Conservation (phyloP, 2,888 invertebrate genomes). For the Eledona agricola region DNA sequence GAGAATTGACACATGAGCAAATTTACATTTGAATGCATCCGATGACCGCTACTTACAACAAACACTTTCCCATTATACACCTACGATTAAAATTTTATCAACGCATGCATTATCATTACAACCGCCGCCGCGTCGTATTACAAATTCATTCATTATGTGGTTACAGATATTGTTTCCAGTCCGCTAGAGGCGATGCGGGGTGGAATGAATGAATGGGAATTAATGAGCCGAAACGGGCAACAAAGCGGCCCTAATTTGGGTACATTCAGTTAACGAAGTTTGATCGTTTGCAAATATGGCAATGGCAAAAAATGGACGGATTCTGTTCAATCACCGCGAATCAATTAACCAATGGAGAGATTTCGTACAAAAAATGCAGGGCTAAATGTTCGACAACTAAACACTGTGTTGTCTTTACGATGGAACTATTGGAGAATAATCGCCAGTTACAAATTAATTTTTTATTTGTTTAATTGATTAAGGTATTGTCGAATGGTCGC, state of each 20-base stretch:
- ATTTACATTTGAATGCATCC: conserved; percentile 4
- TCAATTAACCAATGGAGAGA: conserved; percentile 10
- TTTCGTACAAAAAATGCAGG: too few species aligned
- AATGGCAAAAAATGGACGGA: conserved; percentile 2
- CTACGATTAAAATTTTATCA: conserved; percentile 9
- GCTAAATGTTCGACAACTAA: too few species aligned
- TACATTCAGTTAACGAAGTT: not conserved
- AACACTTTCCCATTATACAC: conserved; percentile 3
- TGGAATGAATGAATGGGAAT: too few species aligned
- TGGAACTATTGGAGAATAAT: too few species aligned
- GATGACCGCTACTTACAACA: conserved; percentile 6
- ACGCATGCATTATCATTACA: not conserved
- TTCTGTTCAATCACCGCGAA: conserved; percentile 10
- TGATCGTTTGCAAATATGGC: conserved; percentile 6
- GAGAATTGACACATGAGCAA: conserved; percentile 1
- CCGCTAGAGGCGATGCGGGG: too few species aligned
- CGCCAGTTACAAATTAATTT: too few species aligned
- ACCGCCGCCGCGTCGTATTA: too few species aligned
- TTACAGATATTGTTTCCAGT: not conserved
- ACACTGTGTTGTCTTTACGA: too few species aligned
- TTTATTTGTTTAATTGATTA: not conserved
- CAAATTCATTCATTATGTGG: not conserved
- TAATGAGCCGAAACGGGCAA: not conserved
- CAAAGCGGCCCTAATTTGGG: not conserved
- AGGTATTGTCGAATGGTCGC: not conserved